Evolutionary conservation across 2,113 vertebrate genomes (phyloP).

Genomic region (Epinephelus cyanopodus): DNA sequence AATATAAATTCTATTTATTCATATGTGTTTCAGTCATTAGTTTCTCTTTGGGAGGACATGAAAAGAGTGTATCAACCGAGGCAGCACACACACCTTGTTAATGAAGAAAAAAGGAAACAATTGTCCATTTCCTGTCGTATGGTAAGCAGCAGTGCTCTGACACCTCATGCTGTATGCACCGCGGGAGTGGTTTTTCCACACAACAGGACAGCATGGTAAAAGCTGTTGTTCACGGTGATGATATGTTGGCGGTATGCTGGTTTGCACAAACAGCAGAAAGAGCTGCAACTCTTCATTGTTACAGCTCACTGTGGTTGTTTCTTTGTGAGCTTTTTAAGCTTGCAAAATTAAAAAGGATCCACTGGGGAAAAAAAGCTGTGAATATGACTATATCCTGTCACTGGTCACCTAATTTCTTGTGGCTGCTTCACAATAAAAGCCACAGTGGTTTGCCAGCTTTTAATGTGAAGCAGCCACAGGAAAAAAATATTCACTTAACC

Average conservation of each 20-base stretch:
- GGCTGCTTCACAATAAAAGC: no score
- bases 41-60: not conserved
- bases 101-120: not conserved
- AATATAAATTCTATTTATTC: not conserved
- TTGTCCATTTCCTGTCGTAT: not conserved
- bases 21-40: not conserved
- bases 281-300: not conserved
- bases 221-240: not conserved
- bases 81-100: not conserved
- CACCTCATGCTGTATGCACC: not conserved
- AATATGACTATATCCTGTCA: no score
- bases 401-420: no score
- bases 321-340: not conserved
- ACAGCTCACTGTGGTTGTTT: not conserved
- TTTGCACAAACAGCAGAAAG: not conserved
- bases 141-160: not conserved
- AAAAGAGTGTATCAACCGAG: no score
- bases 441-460: no score
- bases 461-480: no score
- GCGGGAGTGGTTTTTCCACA: not conserved
- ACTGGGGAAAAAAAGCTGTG: not conserved
- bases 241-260: not conserved
- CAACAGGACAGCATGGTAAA: not conserved
- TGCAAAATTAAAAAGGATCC: not conserved
- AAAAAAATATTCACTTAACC: no score